A percentile compares a stretch with the other conserved stretches of the same genome.
phyloP scores from a whole-genome alignment of 2,113 vertebrate species.

The mouse (Mus musculus) region DNA sequence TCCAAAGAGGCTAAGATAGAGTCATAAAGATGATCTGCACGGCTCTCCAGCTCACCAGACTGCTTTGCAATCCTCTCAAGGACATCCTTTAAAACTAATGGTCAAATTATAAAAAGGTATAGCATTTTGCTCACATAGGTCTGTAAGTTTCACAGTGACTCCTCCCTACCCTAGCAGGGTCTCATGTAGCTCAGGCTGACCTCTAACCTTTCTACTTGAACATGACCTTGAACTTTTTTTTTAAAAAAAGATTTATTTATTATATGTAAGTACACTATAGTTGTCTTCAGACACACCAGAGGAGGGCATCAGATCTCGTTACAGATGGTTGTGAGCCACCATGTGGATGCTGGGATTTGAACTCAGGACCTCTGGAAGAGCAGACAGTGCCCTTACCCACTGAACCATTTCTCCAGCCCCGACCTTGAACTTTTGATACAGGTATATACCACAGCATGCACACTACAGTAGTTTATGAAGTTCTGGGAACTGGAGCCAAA shows the following conservation, averaged over 20 bases:
- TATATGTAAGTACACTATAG: no score
- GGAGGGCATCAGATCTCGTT: no score
- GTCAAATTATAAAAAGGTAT: background rate
- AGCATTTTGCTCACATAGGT: background rate
- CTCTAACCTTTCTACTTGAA: background rate
- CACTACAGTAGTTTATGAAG: no score
- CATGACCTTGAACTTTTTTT: background rate
- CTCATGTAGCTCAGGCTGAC: background rate
- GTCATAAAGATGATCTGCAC: conserved; percentile 88
- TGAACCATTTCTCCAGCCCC: no score
- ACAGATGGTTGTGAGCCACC: no score
- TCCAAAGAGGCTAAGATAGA: conserved; percentile 90
- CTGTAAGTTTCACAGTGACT: background rate
- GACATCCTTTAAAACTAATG: conserved; percentile 91
- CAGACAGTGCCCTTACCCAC: no score
- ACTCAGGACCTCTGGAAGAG: no score
- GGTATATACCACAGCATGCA: background rate
- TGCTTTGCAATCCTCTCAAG: conserved; percentile 90
- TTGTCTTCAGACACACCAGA: no score
- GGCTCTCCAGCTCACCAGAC: conserved; percentile 88
- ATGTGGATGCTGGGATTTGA: no score
- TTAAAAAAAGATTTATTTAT: no score
- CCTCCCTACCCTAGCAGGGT: background rate
- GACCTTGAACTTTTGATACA: background rate
- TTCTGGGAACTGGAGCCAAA: background rate